Evolutionary conservation across 2,797 vertebrate species (phyloP).

Genomic region (Coranthus polyacanthus): DNA sequence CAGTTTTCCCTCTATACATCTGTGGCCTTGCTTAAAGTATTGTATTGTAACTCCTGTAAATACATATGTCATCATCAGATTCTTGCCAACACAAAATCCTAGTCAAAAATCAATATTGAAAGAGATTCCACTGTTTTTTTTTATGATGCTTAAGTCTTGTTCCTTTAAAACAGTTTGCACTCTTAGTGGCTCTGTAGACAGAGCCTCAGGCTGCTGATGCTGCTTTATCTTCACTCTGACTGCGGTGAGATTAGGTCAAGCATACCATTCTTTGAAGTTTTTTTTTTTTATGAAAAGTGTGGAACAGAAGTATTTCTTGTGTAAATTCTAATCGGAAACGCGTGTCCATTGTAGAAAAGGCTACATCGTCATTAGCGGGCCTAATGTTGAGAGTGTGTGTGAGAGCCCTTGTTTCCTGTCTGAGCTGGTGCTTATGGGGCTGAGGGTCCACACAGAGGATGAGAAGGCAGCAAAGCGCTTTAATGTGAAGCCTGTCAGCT

Average conservation of each 20-base stretch:
- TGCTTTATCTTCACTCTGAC: slow-evolving; percentile 24
- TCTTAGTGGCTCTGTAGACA: slow-evolving; percentile 1
- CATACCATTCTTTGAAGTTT: slow-evolving; percentile 28
- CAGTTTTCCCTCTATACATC: no score
- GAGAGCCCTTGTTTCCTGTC: slow-evolving; percentile 59
- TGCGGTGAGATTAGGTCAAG: slow-evolving; percentile 46
- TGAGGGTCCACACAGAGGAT: slow-evolving; percentile 60
- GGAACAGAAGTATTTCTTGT: slow-evolving; percentile 51
- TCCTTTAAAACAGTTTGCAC: neutral
- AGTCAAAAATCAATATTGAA: no score
- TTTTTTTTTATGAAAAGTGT: neutral
- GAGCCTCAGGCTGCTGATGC: slow-evolving; percentile 29
- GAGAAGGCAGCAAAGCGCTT: slow-evolving; percentile 73
- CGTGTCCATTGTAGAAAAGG: slow-evolving; percentile 29
- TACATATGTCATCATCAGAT: no score
- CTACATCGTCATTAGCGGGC: slow-evolving; percentile 73
- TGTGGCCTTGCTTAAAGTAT: no score
- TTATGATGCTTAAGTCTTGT: no score
- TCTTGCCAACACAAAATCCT: no score
- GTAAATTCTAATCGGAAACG: slow-evolving; percentile 27
- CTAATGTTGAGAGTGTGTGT: slow-evolving; percentile 61
- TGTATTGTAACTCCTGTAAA: no score
- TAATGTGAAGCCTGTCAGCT: slow-evolving; percentile 87
- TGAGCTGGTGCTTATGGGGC: slow-evolving; percentile 69
- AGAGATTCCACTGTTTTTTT: no score